Conservation (phyloP, 2,797 vertebrate genomes). For the Anguilla anguilla region DNA sequence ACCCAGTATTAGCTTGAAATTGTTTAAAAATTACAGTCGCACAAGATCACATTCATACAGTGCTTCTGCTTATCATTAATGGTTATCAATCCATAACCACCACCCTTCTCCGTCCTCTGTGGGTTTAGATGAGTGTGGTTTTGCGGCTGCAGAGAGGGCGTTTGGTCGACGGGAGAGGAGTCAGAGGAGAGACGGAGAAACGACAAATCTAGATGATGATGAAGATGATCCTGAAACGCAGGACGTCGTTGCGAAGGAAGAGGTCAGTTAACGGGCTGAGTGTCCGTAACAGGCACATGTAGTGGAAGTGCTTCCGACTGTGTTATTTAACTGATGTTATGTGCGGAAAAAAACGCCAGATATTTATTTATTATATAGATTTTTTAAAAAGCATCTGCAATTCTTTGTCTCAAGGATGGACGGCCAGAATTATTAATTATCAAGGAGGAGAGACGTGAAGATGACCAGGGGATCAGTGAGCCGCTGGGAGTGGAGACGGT, state of each 20-base stretch:
- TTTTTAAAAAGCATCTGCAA: neutral
- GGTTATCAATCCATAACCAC: neutral
- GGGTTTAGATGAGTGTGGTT: constrained; percentile 17
- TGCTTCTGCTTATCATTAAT: neutral
- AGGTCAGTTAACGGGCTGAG: constrained; percentile 12
- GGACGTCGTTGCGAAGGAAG: constrained; percentile 4
- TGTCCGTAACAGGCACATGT: neutral
- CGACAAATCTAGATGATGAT: neutral
- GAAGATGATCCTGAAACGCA: constrained; percentile 6
- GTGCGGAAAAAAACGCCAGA: neutral
- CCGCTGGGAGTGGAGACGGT: neutral
- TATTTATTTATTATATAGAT: neutral
- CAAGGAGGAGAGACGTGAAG: constrained; percentile 32
- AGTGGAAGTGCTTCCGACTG: neutral
- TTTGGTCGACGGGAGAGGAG: neutral
- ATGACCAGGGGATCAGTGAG: neutral
- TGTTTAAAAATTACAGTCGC: too few species aligned
- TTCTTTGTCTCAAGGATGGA: neutral
- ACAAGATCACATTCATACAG: too few species aligned
- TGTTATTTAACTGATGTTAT: too few species aligned
- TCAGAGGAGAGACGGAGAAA: neutral
- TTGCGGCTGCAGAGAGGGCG: constrained; percentile 4
- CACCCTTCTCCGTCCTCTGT: too few species aligned
- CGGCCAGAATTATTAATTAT: constrained; percentile 5
- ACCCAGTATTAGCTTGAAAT: neutral